Evolutionary conservation across 2,113 vertebrate species (phyloP), one percentile per base, ranked within the genome.

Genomic region (Notarius lentiginosus): DNA sequence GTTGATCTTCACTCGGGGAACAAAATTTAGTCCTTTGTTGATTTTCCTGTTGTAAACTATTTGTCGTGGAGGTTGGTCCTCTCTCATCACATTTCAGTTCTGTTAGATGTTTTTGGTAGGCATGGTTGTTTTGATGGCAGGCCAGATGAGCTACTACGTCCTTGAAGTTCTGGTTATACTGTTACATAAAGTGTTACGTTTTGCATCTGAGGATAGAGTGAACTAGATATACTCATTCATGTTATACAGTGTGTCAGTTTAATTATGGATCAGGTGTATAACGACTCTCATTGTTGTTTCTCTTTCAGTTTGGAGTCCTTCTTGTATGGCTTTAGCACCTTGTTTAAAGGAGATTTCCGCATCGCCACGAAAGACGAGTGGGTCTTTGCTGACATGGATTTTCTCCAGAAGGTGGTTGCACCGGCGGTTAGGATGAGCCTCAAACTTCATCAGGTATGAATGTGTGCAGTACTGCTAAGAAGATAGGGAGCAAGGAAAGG

Each of bases 291-390:
- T 6, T n/a, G 2, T 15, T 63, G 58, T 83, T 66, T 76, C 86
- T 61, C 58, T 77, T 81, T 8, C 93, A 99, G 98, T 91, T 92
- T 99, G 94, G 98, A 99, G 86, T 98, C 98, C 0, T 99, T 99
- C 87, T 96, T 99, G 11, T 96, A 97, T 0, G 98, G 98, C 20
- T 97, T 99, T 66, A 98, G 99, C 1, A 95, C 97, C 0, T 94
- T 99, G 88, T 99, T 99, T 91, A 99, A 99, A 94, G 98, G 98
- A 30, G 98, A 99, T 92, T 99, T 99, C 90, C 94, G 97, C 89
- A 96, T 99, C 70, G 95, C 97, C 7, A 93, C 95, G 0, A 97
- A 96, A 85, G 98, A 99, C 1, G 98, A 99, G 93, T 99, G 98
- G 98, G 97, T 99, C 14, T 99, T 99, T 82, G 94, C 95, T 4